Base-by-base conservation (phyloP, 92 coral and sea anemone species). In the Muricea muricata region DNA sequence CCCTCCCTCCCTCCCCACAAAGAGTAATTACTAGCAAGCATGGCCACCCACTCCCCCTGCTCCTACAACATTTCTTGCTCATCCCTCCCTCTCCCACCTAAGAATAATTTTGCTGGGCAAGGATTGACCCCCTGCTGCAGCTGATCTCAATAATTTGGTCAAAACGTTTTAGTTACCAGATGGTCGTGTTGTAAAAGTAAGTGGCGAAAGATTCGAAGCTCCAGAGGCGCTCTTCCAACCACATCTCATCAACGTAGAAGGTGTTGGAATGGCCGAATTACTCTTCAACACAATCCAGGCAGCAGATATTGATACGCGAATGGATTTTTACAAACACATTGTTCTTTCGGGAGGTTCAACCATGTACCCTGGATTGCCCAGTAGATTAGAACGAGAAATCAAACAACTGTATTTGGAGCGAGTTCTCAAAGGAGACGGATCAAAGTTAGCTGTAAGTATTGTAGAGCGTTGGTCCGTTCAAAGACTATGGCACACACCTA, bases 221-320 rank as follows among this genome's bases (percentile, higher is more conserved):
- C 98, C 98, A 3, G 98, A 95, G 78, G 98, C 98, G 13, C 91
- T 95, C 11, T 95, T 95, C 91, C 98, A 95, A 79, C 98, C 98
- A 35, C 98, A 95, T 60, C 92, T 95, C 24, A 95, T 95, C 83
- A 95, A 95, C 50, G 84, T 95, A 84, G 98, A 95, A 81, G 98
- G 98, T 17, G 98, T 90, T 42, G 98, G 98, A 8, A 97, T 95
- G 50, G 98, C 98, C 0, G 98, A 95, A 87, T 92, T 95, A 72
- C 86, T 95, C 24, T 95, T 93, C 70, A 95, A 91, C 92, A 95
- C 98, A 46, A 95, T 95, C 45, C 97, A 95, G 73, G 98, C 98
- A 25, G 98, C 98, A 7, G 98, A 95, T 80, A 95, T 95, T 45
- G 98, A 95, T 72, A 95, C 98, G 28, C 83, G 98, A 73, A 31